phyloP scores from a whole-genome alignment of 2,113 vertebrate genomes.

The Ptilonorhynchus violaceus region DNA sequence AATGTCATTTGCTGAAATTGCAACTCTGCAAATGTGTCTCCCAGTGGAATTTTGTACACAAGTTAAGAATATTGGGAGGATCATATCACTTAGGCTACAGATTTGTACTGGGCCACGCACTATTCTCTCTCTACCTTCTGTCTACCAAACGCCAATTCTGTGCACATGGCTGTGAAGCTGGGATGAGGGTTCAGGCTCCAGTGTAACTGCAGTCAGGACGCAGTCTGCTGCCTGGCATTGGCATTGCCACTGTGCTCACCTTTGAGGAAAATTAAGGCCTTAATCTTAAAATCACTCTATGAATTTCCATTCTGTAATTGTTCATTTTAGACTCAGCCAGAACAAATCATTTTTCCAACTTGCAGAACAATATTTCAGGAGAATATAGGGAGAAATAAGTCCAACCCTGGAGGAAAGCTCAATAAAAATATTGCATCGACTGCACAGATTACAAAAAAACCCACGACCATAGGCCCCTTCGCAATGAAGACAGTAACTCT shows the following conservation, averaged over 20 bases:
- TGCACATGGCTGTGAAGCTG: fast-evolving
- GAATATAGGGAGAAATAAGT: neutral
- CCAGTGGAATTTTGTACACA: neutral
- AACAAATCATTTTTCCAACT: neutral
- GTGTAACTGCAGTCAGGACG: neutral
- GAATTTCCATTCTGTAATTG: neutral
- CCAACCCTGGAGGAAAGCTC: neutral
- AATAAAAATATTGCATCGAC: neutral
- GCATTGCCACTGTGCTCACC: neutral
- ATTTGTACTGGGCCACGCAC: neutral
- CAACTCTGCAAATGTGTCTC: neutral
- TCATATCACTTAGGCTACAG: neutral
- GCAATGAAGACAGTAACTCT: neutral
- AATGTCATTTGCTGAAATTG: neutral
- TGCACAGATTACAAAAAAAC: neutral
- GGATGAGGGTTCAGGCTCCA: neutral
- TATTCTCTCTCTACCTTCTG: neutral
- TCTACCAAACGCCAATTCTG: neutral
- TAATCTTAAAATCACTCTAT: neutral
- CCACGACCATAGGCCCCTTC: neutral
- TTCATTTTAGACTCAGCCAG: neutral
- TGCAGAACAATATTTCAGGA: neutral
- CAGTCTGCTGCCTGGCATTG: neutral
- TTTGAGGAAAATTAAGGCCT: neutral
- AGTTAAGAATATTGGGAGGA: neutral